Conservation (phyloP, 2,888 invertebrate genomes). For the Drosophila peninsularis region DNA sequence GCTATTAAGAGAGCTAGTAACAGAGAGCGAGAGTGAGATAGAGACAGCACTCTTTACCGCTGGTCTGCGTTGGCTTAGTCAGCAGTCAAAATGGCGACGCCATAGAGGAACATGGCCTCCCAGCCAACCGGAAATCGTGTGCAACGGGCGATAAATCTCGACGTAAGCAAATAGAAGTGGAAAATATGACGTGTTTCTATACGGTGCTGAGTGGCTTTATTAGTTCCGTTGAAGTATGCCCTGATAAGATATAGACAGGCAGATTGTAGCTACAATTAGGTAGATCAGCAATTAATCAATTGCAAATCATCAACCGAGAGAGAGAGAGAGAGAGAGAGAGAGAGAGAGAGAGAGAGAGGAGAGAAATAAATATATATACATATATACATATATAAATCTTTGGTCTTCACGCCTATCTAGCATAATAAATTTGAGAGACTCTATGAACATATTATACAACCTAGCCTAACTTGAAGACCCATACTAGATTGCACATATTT, state of each 20-base stretch:
- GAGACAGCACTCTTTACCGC: conserved; percentile 1
- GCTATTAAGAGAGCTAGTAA: not conserved
- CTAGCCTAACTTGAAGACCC: not conserved
- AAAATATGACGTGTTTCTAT: conserved; percentile 28
- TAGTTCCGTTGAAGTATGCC: conserved; percentile 1
- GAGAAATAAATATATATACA: too few species aligned
- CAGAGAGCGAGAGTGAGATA: not conserved
- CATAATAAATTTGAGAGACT: not conserved
- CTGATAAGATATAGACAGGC: conserved; percentile 32
- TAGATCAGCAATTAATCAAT: conserved; percentile 16
- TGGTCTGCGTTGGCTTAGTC: conserved; percentile 41
- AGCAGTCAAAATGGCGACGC: conserved; percentile 57
- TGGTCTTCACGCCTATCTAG: too few species aligned
- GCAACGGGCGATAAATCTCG: conserved; percentile 43
- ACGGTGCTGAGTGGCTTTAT: not conserved
- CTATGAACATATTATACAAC: too few species aligned
- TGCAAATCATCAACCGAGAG: not conserved
- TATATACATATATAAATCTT: too few species aligned
- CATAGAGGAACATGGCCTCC: conserved; percentile 24
- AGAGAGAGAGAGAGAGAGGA: too few species aligned
- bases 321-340: not conserved
- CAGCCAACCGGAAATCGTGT: conserved; percentile 54
- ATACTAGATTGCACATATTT: not conserved
- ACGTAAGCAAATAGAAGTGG: not conserved
- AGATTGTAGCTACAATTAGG: conserved; percentile 3